phyloP scores from a whole-genome alignment of 2,113 vertebrate genomes.

The Aphyosemion australe region DNA sequence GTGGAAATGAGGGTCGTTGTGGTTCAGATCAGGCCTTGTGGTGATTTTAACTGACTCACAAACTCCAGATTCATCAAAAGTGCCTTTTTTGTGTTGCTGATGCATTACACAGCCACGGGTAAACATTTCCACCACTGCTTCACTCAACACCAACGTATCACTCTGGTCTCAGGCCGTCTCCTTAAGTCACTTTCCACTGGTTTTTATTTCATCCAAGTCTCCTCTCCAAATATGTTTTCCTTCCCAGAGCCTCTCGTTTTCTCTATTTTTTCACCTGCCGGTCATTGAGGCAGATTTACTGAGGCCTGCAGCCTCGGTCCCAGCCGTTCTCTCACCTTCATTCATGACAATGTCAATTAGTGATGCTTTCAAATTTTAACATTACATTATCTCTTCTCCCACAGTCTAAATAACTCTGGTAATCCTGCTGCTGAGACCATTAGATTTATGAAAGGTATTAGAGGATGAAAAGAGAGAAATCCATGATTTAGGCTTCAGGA shows the following conservation, averaged over 20 bases:
- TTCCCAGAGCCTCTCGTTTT: constrained; percentile 35
- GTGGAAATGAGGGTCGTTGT: background rate
- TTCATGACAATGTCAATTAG: constrained; percentile 29
- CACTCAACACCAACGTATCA: constrained; percentile 21
- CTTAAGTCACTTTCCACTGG: constrained; percentile 44
- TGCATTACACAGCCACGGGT: constrained; percentile 25
- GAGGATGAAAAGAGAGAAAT: background rate
- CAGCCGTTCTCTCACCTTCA: constrained; percentile 11
- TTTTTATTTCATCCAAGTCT: constrained; percentile 41
- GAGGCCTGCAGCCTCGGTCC: constrained; percentile 2
- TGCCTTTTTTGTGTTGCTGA: constrained; percentile 9
- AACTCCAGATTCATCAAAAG: constrained; percentile 4
- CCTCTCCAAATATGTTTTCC: constrained; percentile 18
- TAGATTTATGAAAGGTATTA: constrained; percentile 13
- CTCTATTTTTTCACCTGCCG: constrained; percentile 73
- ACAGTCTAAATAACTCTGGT: constrained; percentile 28
- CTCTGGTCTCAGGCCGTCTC: constrained; percentile 20
- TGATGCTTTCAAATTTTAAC: constrained; percentile 24
- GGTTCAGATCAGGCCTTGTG: constrained; percentile 8
- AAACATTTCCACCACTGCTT: constrained; percentile 43
- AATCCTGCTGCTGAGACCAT: constrained; percentile 9
- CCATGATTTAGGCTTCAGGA: too few species aligned
- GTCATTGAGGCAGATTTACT: constrained; percentile 59
- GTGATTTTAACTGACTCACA: background rate
- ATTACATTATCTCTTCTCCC: constrained; percentile 9